Evolutionary conservation across 2,888 invertebrate species (phyloP), one percentile per base, ranked within the genome.

Genomic region (Lithophane semibrunnea): DNA sequence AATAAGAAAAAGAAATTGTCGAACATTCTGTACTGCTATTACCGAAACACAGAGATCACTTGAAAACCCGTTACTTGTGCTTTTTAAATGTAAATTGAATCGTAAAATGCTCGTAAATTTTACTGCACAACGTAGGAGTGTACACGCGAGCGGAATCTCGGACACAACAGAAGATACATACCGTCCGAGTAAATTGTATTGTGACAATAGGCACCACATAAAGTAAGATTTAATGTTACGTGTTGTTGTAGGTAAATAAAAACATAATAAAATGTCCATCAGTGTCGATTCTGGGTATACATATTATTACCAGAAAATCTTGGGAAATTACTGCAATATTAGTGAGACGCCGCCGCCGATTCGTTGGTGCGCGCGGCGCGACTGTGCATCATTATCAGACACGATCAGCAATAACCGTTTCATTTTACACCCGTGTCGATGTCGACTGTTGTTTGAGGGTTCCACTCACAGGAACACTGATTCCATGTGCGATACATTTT

Each of bases 41-140:
- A 91, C 89, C 82, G 81, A 91, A 91, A 91, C 87, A 89, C 88
- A 89, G 90, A 91, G 89, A 92, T 91, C 91, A 90, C 91, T 92
- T 91, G 88, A 85, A 86, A 90, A 90, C 92, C 87, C 91, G 93
- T 93, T 94, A 94, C 88, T 90, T 88, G 89, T 88, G 90, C 90
- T 91, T 93, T 94, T 92, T 92, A 92, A 92, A 94, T 94, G 93
- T 93, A 94, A 94, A 94, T 94, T 93, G 91, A 93, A 92, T 93
- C 92, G 93, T 94, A 93, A 94, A 94, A 92, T 84, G 86, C 85
- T 90, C 92, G 89, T 94, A 94, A 94, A 93, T 92, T 92, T 92
- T 88, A 91, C 86, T 84, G 89, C 86, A 78, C 80, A 83, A 91
- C 91, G 92, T 93, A 93, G 92, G 90, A 88, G 91, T 89, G 82